phyloP scores from a whole-genome alignment of 2,113 vertebrate genomes.

The Circaetus cinerascens region DNA sequence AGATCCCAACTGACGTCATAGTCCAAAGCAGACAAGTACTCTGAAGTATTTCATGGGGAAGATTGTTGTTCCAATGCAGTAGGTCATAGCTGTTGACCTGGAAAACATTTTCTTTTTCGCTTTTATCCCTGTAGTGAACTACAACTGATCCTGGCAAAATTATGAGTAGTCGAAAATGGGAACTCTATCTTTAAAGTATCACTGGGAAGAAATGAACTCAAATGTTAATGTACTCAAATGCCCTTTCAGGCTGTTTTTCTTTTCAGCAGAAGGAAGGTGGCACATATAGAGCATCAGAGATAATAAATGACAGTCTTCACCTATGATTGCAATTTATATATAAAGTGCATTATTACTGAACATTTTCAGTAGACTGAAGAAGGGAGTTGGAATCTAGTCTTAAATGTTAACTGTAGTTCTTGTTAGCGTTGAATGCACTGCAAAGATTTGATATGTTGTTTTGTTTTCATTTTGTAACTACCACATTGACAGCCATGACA shows the following conservation, averaged over 20 bases:
- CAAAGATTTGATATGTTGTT: not conserved
- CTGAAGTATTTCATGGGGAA: not conserved
- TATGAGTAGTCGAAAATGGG: not conserved
- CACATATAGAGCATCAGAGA: not conserved
- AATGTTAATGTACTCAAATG: not conserved
- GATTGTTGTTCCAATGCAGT: not conserved
- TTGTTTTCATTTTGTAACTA: not conserved
- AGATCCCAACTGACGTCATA: not conserved
- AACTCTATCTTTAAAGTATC: not conserved
- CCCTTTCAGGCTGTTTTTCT: not conserved
- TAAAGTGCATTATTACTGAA: not conserved
- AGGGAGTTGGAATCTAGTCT: not conserved
- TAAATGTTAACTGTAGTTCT: not conserved
- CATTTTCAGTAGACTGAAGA: not conserved
- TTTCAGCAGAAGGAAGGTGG: not conserved
- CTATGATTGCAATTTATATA: not conserved
- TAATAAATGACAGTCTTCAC: not conserved
- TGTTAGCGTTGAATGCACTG: not conserved
- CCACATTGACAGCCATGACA: not conserved
- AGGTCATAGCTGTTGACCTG: not conserved
- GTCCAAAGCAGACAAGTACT: not conserved
- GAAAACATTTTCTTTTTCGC: not conserved
- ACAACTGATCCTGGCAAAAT: not conserved
- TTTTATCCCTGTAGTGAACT: not conserved
- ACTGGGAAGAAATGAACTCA: not conserved